These are phyloP conservation scores for Denticeps clupeoides DNA, from an alignment of 2,797 vertebrate species.

Conservation along the genomic window DNA sequence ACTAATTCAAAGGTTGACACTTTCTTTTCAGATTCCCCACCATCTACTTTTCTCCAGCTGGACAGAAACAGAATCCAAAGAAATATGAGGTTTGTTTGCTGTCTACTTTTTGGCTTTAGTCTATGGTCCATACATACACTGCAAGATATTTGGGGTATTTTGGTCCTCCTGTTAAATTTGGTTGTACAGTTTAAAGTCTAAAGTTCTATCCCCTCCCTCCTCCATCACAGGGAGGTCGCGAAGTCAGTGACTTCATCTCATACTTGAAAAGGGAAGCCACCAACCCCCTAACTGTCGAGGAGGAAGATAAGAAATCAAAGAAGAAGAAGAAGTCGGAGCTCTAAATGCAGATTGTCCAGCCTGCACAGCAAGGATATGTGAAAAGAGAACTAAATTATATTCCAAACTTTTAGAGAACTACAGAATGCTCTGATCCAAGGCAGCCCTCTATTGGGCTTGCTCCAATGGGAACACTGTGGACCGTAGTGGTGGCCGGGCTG, in stretches of 20 bases:
- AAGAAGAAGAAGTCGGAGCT: conserved; percentile 76
- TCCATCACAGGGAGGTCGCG: conserved; percentile 78
- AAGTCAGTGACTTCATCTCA: conserved; percentile 85
- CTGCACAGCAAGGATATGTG: conserved; percentile 24
- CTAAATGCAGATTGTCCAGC: conserved; percentile 56
- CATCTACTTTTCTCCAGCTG: conserved; percentile 86
- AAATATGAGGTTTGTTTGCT: conserved; percentile 82
- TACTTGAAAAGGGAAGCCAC: conserved; percentile 88
- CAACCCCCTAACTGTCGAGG: conserved; percentile 67
- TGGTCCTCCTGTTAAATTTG: background rate
- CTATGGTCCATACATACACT: background rate
- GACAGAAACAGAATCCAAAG: conserved; percentile 85
- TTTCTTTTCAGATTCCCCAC: conserved; percentile 78
- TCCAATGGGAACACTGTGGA: conserved; percentile 50
- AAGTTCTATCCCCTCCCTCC: too few species aligned
- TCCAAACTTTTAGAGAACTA: conserved; percentile 59
- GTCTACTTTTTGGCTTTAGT: background rate
- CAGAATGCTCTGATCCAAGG: conserved; percentile 56
- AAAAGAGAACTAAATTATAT: conserved; percentile 59
- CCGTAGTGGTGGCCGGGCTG: conserved; percentile 46
- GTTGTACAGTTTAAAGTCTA: background rate
- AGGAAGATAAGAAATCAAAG: conserved; percentile 75
- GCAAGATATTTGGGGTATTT: background rate
- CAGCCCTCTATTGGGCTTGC: conserved; percentile 42
- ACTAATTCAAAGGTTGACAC: background rate